phyloP scores from a whole-genome alignment of 2,797 vertebrate species.

The Chanos chanos region DNA sequence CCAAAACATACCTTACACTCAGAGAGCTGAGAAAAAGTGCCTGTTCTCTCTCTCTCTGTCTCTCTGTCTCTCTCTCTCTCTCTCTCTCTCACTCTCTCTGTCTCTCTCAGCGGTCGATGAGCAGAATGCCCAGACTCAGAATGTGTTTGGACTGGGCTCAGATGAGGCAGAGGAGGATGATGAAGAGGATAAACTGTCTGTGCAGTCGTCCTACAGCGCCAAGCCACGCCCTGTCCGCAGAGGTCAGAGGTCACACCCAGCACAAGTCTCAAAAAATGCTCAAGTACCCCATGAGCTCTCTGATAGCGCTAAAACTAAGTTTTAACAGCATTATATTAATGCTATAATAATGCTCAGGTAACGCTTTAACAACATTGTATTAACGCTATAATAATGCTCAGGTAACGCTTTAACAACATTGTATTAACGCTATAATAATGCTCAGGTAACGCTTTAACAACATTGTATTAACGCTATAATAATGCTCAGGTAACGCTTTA shows the following conservation, averaged over 20 bases:
- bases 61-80: not conserved
- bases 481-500: too few relatives aligned
- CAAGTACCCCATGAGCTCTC: too few relatives aligned
- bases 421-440: too few relatives aligned
- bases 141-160: slow-evolving; percentile 72
- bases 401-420: too few relatives aligned
- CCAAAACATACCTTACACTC: not conserved
- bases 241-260: slow-evolving; percentile 16
- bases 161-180: slow-evolving; percentile 69
- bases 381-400: too few relatives aligned
- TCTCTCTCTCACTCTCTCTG: not conserved
- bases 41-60: not conserved
- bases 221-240: slow-evolving; percentile 46
- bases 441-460: too few relatives aligned
- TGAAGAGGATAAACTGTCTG: slow-evolving; percentile 62
- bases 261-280: too few relatives aligned
- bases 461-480: too few relatives aligned
- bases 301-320: too few relatives aligned
- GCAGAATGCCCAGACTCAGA: slow-evolving; percentile 91
- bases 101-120: slow-evolving; percentile 86
- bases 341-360: too few relatives aligned
- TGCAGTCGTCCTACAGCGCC: slow-evolving; percentile 67
- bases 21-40: not conserved
- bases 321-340: too few relatives aligned
- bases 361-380: too few relatives aligned